Conservation (phyloP, 2,113 vertebrate species). For the Columbina picui region DNA sequence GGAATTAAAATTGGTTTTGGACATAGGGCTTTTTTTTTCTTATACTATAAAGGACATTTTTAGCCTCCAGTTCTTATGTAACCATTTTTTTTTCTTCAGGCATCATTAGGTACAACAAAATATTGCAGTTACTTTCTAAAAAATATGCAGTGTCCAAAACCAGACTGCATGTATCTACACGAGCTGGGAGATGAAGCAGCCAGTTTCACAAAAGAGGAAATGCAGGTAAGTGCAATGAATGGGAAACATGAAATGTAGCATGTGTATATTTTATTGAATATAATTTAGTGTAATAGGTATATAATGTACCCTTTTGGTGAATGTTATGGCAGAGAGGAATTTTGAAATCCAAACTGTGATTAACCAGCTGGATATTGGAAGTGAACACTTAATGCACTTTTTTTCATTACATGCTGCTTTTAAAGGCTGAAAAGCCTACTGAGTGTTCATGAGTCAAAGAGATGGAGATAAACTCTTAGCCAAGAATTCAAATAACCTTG, state of each 20-base stretch:
- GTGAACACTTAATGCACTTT: not conserved
- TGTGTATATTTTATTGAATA: not conserved
- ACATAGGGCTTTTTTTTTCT: not conserved
- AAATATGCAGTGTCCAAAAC: constrained; percentile 99
- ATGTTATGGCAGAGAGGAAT: not conserved
- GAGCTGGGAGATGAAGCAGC: constrained; percentile 98
- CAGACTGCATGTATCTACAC: constrained; percentile 99
- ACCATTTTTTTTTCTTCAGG: constrained; percentile 74
- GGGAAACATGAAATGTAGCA: not conserved
- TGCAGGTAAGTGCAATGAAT: constrained; percentile 86
- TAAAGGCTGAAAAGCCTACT: not conserved
- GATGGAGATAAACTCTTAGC: not conserved
- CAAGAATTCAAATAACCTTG: not conserved
- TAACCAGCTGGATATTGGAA: not conserved
- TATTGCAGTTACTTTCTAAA: constrained; percentile 99
- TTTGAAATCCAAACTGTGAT: not conserved
- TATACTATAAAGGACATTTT: not conserved
- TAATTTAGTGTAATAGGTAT: not conserved
- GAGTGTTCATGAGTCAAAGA: not conserved
- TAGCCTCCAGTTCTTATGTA: not conserved
- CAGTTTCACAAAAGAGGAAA: constrained; percentile 99
- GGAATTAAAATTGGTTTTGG: not conserved
- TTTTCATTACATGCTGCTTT: not conserved
- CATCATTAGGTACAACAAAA: constrained; percentile 99
- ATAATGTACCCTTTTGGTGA: not conserved